phyloP scores from a whole-genome alignment of 2,113 vertebrate genomes.

The Oreotrochilus melanogaster region DNA sequence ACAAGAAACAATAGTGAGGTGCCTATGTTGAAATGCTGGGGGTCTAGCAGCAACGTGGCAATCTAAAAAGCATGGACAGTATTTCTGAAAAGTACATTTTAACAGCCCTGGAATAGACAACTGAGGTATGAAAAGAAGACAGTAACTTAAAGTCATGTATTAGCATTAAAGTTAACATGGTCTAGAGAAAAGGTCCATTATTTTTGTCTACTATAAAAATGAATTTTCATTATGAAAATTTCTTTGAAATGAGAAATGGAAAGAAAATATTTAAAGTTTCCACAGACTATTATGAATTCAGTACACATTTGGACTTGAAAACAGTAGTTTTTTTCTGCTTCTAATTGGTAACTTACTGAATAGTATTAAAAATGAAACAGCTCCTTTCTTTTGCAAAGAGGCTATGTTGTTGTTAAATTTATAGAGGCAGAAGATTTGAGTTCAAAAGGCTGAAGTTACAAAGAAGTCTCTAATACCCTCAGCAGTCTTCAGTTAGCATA shows the following conservation, averaged over 20 bases:
- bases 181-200: not conserved
- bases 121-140: not conserved
- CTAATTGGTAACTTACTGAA: not conserved
- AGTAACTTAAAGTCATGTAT: not conserved
- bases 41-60: not conserved
- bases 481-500: not conserved
- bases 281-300: not conserved
- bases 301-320: not conserved
- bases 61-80: too few relatives aligned
- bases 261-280: not conserved
- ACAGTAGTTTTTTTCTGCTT: not conserved
- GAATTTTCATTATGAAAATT: not conserved
- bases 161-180: not conserved
- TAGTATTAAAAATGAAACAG: not conserved
- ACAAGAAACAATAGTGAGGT: not conserved
- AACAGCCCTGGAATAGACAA: not conserved
- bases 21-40: not conserved
- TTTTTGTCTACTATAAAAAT: not conserved
- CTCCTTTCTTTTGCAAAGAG: not conserved
- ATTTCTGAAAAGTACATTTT: not conserved
- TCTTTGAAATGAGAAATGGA: not conserved
- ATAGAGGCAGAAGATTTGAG: not conserved
- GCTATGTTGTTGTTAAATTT: not conserved
- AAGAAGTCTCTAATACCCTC: not conserved
- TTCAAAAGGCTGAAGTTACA: not conserved